Evolutionary conservation across 2,113 vertebrate genomes (phyloP).

Genomic region (Phrynocephalus versicolor): DNA sequence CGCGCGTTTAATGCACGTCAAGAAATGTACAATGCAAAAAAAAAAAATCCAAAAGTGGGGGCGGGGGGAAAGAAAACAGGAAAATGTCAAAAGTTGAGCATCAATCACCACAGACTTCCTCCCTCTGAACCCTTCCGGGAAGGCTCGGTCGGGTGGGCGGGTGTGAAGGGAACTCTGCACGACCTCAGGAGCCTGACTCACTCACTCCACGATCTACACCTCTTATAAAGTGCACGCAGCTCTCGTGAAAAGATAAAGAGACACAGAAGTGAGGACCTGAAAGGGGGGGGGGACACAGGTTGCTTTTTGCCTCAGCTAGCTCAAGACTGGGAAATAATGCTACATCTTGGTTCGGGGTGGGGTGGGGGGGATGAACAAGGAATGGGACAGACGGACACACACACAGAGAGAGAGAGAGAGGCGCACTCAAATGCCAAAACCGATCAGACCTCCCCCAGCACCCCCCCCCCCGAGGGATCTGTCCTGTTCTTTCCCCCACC

Average conservation of each 20-base stretch:
- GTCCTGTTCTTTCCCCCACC: no score
- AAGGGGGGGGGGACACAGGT: not conserved
- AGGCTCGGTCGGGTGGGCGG: no score
- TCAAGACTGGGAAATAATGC: conserved; percentile 83
- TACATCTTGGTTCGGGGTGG: conserved; percentile 89
- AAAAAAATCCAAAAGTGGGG: no score
- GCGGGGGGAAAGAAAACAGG: no score
- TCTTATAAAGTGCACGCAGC: conserved; percentile 65
- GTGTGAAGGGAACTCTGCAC: no score
- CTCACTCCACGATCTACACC: not conserved
- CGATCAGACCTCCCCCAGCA: not conserved
- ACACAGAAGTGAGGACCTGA: not conserved
- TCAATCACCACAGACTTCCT: not conserved
- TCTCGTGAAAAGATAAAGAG: conserved; percentile 36
- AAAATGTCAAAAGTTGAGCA: no score
- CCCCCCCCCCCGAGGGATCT: not conserved
- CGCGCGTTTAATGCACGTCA: no score
- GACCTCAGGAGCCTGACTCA: no score
- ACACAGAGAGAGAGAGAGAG: no score
- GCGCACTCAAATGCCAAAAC: conserved; percentile 9
- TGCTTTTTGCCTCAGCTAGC: not conserved
- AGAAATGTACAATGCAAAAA: not conserved
- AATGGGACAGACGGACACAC: conserved; percentile 23
- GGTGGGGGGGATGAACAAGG: not conserved
- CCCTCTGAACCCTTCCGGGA: no score